Base-by-base conservation (phyloP, 2,113 vertebrate species). In the Alectura lathami region DNA sequence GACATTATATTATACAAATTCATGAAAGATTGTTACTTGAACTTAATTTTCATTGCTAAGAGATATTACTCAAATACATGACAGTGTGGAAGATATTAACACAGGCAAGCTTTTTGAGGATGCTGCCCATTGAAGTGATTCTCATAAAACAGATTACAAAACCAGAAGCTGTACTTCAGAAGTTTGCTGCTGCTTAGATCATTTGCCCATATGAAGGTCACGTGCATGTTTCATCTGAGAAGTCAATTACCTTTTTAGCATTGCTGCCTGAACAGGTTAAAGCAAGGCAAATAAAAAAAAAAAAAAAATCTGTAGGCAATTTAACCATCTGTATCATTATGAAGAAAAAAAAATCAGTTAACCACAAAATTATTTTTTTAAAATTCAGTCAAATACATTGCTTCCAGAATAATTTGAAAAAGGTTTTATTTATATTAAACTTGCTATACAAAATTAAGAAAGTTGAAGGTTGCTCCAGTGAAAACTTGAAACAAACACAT, bases 11-110 rank as follows among this genome's bases (percentile, higher is more conserved):
- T 78, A 59, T n/a, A 67, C 4, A 92, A 89, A 89, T 83, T 77
- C 63, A 70, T 74, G 34, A 51, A 87, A 50, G 3, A 5, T 16
- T 69, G 45, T 93, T 93, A 74, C 23, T 81, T 77, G n/a, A 57
- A 57, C 45, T 50, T 89, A 86, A 85, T 93, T 95, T 93, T 94
- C 63, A 56, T 66, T 91, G 14, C 8, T 88, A 93, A 93, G 89
- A 82, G 50, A 34, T 81, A 47, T 90, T 84, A 76, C 8, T 83
- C 30, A 78, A 72, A 64, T 48, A 83, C 38, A n/a, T 1, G 4
- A 90, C 76, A 68, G 48, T 21, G 11, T 83, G 51, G 63, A 23
- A 81, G 59, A 69, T 86, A 47, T 92, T 90, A 96, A 79, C 30
- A 77, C 30, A 89, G 53, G n/a, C 6, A 8, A 5, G 4, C 13